phyloP scores from a whole-genome alignment of 2,797 vertebrate genomes.

The Mastacembelus armatus region DNA sequence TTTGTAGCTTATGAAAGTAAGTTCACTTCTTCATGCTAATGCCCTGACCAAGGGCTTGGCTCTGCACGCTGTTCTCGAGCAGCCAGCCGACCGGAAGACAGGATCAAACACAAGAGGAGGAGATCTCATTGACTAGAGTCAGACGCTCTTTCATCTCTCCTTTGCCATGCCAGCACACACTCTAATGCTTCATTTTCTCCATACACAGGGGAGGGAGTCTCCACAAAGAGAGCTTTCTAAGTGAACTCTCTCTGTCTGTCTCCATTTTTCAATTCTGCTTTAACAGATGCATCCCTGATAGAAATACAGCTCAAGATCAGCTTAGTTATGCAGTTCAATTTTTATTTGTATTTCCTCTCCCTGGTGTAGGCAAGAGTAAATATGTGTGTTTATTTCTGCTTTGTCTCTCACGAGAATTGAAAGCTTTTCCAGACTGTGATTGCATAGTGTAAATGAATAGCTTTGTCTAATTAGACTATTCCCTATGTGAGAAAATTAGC shows the following conservation, averaged over 20 bases:
- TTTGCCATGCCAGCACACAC: constrained; percentile 62
- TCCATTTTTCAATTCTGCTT: constrained; percentile 53
- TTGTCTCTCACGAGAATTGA: constrained; percentile 28
- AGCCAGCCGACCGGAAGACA: constrained; percentile 64
- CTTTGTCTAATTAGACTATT: constrained; percentile 16
- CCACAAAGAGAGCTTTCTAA: constrained; percentile 64
- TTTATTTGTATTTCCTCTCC: constrained; percentile 33
- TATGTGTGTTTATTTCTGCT: constrained; percentile 40
- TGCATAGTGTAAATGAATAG: constrained; percentile 9
- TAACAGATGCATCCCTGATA: constrained; percentile 54
- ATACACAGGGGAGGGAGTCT: constrained; percentile 53
- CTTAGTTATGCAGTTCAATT: constrained; percentile 36
- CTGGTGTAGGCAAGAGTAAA: constrained; percentile 47
- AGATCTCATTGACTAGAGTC: constrained; percentile 73
- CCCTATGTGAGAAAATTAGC: constrained; percentile 8
- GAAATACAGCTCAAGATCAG: constrained; percentile 57
- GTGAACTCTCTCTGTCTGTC: constrained; percentile 42
- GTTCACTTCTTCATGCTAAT: constrained; percentile 72
- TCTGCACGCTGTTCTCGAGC: constrained; percentile 39
- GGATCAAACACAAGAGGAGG: constrained; percentile 77
- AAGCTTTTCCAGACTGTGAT: constrained; percentile 1
- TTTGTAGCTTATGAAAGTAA: constrained; percentile 62
- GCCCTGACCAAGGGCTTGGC: constrained; percentile 54
- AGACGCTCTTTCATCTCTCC: constrained; percentile 77
- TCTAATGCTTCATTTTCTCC: constrained; percentile 68